A percentile compares a stretch with the other conserved stretches of the same genome.
Conservation (phyloP, 2,797 vertebrate genomes). For the Pachyuromys duprasi region DNA sequence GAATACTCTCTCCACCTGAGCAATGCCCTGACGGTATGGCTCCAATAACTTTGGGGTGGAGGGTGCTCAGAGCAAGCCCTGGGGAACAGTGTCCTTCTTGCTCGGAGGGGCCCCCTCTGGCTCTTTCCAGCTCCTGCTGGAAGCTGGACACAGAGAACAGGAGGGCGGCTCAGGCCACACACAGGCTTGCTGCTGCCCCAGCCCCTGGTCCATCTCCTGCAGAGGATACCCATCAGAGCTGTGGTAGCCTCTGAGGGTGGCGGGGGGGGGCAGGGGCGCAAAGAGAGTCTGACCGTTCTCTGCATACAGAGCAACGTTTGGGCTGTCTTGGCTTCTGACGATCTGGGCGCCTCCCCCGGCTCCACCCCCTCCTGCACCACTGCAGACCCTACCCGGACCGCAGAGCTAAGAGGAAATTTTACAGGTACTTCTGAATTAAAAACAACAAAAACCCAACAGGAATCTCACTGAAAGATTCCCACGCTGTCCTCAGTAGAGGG, state of each 20-base stretch:
- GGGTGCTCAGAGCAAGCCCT: accelerated
- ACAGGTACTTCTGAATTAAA: background rate
- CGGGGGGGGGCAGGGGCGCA: background rate
- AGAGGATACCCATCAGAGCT: background rate
- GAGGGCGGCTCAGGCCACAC: background rate
- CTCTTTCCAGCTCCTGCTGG: background rate
- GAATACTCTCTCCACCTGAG: background rate
- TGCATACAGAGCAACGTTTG: background rate
- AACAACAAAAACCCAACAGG: background rate
- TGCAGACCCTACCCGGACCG: background rate
- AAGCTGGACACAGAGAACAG: background rate
- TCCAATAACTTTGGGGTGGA: background rate
- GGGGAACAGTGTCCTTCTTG: background rate
- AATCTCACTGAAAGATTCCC: background rate
- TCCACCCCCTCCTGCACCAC: no score
- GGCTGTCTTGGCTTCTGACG: background rate
- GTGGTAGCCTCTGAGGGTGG: background rate
- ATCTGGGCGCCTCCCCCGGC: background rate
- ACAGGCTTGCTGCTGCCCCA: background rate
- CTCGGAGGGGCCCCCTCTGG: background rate
- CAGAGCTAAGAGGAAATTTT: background rate
- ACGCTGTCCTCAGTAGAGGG: background rate
- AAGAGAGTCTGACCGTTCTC: background rate
- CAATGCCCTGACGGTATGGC: background rate
- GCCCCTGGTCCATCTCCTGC: background rate